Conservation (phyloP, 2,113 vertebrate species). For the Todiramphus saurophagus region DNA sequence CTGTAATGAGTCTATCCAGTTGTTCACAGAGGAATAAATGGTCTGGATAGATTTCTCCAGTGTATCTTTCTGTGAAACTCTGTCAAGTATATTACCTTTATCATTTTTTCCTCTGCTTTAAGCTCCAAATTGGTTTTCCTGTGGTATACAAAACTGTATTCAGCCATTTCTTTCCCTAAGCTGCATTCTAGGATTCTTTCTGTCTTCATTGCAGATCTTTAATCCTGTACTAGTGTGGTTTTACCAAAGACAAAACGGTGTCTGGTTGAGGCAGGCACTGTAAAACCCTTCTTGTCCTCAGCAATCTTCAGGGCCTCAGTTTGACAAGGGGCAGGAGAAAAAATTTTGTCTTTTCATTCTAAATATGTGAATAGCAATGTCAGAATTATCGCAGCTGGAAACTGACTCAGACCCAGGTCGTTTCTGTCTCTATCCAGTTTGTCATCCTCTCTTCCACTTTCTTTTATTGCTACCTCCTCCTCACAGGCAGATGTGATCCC, state of each 20-base stretch:
- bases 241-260: neutral
- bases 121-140: slow-evolving; percentile 16
- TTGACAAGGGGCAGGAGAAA: neutral
- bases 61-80: neutral
- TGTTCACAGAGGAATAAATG: slow-evolving; percentile 62
- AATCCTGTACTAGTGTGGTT: neutral
- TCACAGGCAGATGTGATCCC: neutral
- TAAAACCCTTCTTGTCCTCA: neutral
- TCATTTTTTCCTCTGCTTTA: neutral
- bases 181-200: neutral
- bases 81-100: slow-evolving; percentile 42
- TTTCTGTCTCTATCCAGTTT: neutral
- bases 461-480: neutral
- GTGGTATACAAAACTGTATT: neutral
- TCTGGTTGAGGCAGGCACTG: neutral
- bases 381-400: neutral
- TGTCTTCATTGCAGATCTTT: neutral
- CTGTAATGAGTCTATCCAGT: slow-evolving; percentile 60
- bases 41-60: slow-evolving; percentile 42
- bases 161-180: neutral
- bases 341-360: neutral
- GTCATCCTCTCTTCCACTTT: neutral
- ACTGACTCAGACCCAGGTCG: neutral
- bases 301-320: neutral
- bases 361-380: rapidly evolving